Evolutionary conservation across 1,140 invertebrate species (phyloP).

Genomic region (Capitella teleta): DNA sequence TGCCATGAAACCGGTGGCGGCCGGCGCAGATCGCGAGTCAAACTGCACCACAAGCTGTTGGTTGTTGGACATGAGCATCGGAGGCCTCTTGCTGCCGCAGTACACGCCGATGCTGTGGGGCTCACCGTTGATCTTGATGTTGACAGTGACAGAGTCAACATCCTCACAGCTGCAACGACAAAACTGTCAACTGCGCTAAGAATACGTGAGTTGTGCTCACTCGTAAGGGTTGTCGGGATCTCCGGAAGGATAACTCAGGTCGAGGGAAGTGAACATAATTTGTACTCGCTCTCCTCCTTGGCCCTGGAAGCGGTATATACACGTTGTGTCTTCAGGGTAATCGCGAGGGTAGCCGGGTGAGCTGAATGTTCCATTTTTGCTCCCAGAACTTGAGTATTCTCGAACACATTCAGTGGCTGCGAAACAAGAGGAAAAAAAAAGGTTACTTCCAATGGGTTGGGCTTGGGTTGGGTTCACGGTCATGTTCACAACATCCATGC

Average conservation of each 20-base stretch:
- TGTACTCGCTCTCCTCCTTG: conserved; percentile 67
- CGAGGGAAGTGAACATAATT: conserved; percentile 55
- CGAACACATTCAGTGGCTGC: conserved; percentile 23
- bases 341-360: conserved; percentile 82
- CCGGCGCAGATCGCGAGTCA: conserved; percentile 51
- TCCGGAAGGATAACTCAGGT: conserved; percentile 19
- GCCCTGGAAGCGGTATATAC: conserved; percentile 86
- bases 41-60: conserved; percentile 71
- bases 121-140: conserved; percentile 63
- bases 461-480: too few species aligned
- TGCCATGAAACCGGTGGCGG: conserved; percentile 67
- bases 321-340: conserved; percentile 80
- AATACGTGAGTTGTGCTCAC: conserved; percentile 9
- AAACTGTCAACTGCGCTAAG: not conserved
- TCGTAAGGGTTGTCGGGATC: conserved; percentile 20
- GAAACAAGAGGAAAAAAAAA: conserved; percentile 1
- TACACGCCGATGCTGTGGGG: conserved; percentile 70
- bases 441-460: not conserved
- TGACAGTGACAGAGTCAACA: conserved; percentile 64
- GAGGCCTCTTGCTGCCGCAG: conserved; percentile 65
- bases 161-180: conserved; percentile 57
- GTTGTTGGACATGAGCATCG: conserved; percentile 80
- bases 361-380: conserved; percentile 66
- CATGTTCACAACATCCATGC: too few species aligned
- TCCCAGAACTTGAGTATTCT: conserved; percentile 52